Evolutionary conservation across 2,113 vertebrate genomes (phyloP).

Genomic region (Hemicordylus capensis): DNA sequence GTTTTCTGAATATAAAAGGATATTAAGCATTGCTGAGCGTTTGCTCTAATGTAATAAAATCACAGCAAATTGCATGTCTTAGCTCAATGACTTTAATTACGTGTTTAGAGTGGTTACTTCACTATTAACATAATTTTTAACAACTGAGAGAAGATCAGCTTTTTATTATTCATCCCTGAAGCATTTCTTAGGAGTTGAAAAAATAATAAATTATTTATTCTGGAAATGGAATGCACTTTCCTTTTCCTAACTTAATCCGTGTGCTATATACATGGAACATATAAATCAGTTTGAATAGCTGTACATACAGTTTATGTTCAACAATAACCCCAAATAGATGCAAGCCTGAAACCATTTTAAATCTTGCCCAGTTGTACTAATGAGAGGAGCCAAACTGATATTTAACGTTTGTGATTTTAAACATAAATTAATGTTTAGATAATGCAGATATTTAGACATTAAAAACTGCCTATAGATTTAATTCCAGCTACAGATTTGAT

Average conservation of each 20-base stretch:
- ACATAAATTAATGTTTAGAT: slow-evolving; percentile 12
- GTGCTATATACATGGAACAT: not conserved
- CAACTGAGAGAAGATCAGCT: slow-evolving; percentile 22
- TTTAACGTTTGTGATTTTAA: not conserved
- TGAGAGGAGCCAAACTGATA: not conserved
- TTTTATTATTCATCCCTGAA: slow-evolving; percentile 46
- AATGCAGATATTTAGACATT: not conserved
- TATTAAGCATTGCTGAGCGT: slow-evolving; percentile 7
- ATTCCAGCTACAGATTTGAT: not conserved
- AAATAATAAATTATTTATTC: slow-evolving; percentile 25
- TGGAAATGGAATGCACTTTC: not conserved
- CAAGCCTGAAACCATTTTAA: not conserved
- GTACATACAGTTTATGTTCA: not conserved
- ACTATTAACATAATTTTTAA: slow-evolving; percentile 52
- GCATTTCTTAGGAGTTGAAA: slow-evolving; percentile 38
- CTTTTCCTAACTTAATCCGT: not conserved
- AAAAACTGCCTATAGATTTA: not conserved
- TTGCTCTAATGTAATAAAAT: slow-evolving; percentile 24
- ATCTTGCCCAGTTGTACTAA: not conserved
- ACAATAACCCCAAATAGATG: not conserved
- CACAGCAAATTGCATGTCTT: slow-evolving; percentile 27
- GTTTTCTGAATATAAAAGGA: slow-evolving; percentile 35
- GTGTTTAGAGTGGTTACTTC: slow-evolving; percentile 42
- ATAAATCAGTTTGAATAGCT: not conserved
- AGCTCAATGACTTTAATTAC: slow-evolving; percentile 55